These are phyloP conservation scores for Ommatoiulus sabulosus DNA, from an alignment of 2,888 invertebrate genomes.

Conservation along the genomic window DNA sequence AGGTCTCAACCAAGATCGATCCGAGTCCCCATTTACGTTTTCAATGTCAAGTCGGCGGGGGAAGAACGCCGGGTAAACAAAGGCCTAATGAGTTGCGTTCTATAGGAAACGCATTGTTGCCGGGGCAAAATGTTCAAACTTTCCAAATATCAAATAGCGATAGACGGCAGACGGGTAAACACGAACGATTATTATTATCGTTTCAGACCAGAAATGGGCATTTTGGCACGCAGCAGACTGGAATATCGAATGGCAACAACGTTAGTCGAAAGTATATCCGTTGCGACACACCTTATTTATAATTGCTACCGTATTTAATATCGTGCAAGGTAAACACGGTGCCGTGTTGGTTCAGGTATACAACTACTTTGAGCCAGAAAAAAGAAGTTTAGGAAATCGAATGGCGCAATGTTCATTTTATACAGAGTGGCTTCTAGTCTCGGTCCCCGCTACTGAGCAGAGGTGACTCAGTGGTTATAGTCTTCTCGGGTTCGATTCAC, in stretches of 20 bases:
- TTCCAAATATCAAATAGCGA: constrained; percentile 22
- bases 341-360: neutral
- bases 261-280: constrained; percentile 11
- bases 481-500: too few relatives aligned
- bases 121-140: neutral
- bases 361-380: neutral
- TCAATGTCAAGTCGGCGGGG: neutral
- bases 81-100: neutral
- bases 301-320: neutral
- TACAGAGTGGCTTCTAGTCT: neutral
- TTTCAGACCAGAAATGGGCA: neutral
- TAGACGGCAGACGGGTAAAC: constrained; percentile 35
- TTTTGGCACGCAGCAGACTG: neutral
- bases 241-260: neutral
- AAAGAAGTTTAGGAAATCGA: neutral
- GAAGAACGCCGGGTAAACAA: neutral
- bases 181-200: neutral
- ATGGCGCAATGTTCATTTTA: neutral
- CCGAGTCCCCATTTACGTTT: neutral
- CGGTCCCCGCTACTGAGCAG: too few relatives aligned
- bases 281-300: neutral
- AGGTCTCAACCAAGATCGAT: neutral
- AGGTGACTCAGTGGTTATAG: too few relatives aligned
- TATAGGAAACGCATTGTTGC: neutral
- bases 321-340: neutral